These are phyloP conservation scores for Mesorhabditis belari DNA, from an alignment of 2,888 invertebrate species.

Conservation along the genomic window DNA sequence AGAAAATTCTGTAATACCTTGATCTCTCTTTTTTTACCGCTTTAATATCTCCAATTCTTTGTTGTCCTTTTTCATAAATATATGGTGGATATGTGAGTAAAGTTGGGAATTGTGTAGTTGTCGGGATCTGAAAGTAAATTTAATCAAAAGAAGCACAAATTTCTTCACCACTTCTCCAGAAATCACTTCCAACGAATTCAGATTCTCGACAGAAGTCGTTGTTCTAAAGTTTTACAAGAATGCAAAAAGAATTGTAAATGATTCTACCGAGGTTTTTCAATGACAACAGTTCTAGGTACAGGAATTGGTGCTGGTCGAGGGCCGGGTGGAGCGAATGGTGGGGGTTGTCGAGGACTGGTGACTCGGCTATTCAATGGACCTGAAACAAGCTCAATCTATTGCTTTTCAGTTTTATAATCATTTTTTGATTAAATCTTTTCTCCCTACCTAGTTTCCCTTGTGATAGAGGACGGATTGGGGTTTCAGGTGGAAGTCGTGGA, in stretches of 20 bases:
- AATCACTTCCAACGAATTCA: neutral
- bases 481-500: neutral
- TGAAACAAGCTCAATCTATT: neutral
- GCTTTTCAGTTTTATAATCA: neutral
- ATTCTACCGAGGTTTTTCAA: too few relatives aligned
- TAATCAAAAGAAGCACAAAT: neutral
- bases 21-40: too few relatives aligned
- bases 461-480: neutral
- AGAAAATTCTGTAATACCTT: neutral
- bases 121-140: neutral
- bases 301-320: too few relatives aligned
- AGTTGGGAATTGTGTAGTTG: neutral
- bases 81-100: neutral
- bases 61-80: neutral
- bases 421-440: too few relatives aligned
- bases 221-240: too few relatives aligned
- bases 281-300: too few relatives aligned
- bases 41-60: neutral
- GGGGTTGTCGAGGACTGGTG: neutral
- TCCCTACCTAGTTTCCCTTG: too few relatives aligned
- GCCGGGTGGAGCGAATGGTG: neutral
- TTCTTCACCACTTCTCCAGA: neutral
- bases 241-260: too few relatives aligned
- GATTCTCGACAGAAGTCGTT: too few relatives aligned
- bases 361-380: neutral